A percentile compares a stretch with the other conserved stretches of the same genome.
phyloP scores from a whole-genome alignment of 37 sponge, comb jelly and placozoan genomes.

The Bolinopsis microptera region DNA sequence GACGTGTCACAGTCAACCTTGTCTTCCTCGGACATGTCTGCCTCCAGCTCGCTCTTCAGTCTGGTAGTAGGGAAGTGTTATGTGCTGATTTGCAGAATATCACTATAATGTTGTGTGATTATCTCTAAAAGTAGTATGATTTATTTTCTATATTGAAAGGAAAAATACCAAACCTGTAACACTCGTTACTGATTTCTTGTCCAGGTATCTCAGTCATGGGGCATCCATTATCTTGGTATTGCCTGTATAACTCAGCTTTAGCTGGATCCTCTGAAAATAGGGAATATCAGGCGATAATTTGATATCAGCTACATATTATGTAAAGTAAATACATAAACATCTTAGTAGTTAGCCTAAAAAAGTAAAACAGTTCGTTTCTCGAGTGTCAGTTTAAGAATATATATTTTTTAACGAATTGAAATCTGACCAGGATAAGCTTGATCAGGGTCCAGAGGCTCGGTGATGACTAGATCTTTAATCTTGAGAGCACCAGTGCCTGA shows the following conservation, averaged over 20 bases:
- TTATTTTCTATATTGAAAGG: too few relatives aligned
- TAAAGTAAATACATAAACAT: neutral
- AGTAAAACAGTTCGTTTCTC: too few relatives aligned
- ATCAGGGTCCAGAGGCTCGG: neutral
- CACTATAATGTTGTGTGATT: too few relatives aligned
- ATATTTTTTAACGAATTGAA: too few relatives aligned
- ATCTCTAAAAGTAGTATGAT: too few relatives aligned
- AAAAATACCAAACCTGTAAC: constrained; percentile 63
- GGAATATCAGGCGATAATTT: neutral
- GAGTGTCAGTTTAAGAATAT: too few relatives aligned
- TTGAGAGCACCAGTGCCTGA: neutral
- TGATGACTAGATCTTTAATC: neutral
- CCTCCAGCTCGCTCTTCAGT: constrained; percentile 13
- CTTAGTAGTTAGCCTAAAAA: too few relatives aligned
- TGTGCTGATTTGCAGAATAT: too few relatives aligned
- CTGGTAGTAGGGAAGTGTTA: neutral
- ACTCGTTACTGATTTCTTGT: constrained; percentile 7
- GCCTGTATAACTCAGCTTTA: neutral
- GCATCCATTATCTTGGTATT: neutral
- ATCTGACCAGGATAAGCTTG: constrained; percentile 16
- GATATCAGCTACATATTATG: neutral
- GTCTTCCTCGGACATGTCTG: neutral
- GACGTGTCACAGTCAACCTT: neutral
- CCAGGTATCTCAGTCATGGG: neutral
- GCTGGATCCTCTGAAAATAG: constrained; percentile 45